A percentile compares a stretch with the other conserved stretches of the same genome.
Evolutionary conservation across 1,140 invertebrate genomes (phyloP).

Genomic region (Triops longicaudatus): DNA sequence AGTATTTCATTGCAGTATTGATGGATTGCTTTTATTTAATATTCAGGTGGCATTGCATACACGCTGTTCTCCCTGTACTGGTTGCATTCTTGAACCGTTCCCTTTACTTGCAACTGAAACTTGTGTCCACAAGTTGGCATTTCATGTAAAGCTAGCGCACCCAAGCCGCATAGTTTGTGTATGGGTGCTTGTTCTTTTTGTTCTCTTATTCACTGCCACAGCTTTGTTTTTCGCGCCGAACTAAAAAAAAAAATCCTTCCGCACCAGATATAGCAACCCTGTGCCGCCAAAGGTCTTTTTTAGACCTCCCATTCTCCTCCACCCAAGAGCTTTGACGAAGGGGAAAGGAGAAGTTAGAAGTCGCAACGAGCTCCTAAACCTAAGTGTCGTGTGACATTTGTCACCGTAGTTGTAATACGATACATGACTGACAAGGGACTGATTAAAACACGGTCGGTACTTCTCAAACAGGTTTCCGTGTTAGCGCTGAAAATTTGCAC

Average conservation of each 20-base stretch:
- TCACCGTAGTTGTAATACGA: constrained; percentile 1
- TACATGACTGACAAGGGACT: constrained; percentile 11
- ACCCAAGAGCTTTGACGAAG: neutral
- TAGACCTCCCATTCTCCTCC: neutral
- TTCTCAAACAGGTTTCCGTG: neutral
- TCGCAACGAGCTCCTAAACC: neutral
- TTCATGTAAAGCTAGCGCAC: neutral
- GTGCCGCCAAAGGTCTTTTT: neutral
- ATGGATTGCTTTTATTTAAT: neutral
- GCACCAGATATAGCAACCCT: too few relatives aligned
- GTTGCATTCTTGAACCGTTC: neutral
- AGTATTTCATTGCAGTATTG: neutral
- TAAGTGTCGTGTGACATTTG: constrained; percentile 12
- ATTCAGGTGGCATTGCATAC: neutral
- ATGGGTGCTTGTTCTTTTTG: neutral
- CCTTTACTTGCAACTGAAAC: neutral
- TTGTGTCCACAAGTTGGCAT: neutral
- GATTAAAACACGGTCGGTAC: neutral
- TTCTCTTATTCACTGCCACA: neutral
- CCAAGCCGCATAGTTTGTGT: neutral
- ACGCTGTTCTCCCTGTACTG: neutral
- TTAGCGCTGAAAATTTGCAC: neutral
- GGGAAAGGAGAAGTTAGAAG: neutral
- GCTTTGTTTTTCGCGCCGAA: neutral
- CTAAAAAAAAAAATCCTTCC: neutral